These are phyloP conservation scores for Pachypeltis micranthus DNA, from an alignment of 1,140 invertebrate species.

Conservation along the genomic window DNA sequence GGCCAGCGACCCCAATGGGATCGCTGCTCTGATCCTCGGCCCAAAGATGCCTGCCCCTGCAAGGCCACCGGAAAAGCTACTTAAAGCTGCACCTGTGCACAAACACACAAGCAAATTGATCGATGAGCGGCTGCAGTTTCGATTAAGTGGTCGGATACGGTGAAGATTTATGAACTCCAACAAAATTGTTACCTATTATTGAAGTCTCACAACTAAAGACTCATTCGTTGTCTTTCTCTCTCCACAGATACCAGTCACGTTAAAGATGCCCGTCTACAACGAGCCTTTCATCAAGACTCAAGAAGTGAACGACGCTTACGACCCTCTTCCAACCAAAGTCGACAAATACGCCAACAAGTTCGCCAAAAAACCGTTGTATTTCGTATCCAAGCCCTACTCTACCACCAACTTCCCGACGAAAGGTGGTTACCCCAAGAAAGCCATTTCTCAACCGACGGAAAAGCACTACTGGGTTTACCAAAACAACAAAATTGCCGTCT, in stretches of 20 bases:
- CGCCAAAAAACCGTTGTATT: slow-evolving; percentile 8
- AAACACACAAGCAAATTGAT: too few species aligned
- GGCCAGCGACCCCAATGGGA: too few species aligned
- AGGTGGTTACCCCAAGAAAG: slow-evolving; percentile 17
- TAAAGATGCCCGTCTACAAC: not conserved
- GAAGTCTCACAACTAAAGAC: too few species aligned
- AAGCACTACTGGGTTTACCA: slow-evolving; percentile 4
- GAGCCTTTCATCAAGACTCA: not conserved
- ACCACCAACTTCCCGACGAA: slow-evolving; percentile 2
- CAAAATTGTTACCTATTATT: too few species aligned
- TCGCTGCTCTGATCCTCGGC: too few species aligned
- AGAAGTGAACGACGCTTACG: not conserved
- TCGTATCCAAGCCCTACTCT: not conserved
- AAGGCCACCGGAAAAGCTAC: too few species aligned
- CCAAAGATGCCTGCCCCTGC: too few species aligned
- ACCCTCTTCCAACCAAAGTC: not conserved
- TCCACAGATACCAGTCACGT: not conserved
- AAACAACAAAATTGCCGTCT: not conserved
- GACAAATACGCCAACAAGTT: slow-evolving; percentile 1
- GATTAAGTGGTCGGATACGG: too few species aligned
- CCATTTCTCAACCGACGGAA: not conserved
- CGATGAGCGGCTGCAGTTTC: too few species aligned
- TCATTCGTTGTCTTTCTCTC: too few species aligned
- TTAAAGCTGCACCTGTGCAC: too few species aligned
- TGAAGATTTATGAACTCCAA: too few species aligned